Conservation (phyloP, 2,888 invertebrate genomes). For the Ochropacha duplaris region DNA sequence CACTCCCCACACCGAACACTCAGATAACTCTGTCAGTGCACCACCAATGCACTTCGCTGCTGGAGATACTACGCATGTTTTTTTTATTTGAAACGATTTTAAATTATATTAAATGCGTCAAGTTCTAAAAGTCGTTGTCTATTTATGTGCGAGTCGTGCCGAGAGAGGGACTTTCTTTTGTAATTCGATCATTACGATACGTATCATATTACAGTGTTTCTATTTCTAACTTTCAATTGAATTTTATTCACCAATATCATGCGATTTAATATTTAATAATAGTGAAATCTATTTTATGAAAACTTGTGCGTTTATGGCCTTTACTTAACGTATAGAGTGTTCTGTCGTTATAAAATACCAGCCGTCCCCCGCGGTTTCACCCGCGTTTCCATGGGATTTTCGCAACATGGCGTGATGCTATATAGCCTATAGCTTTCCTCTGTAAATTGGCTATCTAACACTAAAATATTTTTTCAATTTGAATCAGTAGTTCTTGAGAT, state of each 20-base stretch:
- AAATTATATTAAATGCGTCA: slow-evolving; percentile 47
- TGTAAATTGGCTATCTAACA: no score
- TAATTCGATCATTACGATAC: slow-evolving; percentile 59
- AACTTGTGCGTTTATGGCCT: background rate
- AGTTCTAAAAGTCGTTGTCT: slow-evolving; percentile 51
- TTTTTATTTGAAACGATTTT: slow-evolving; percentile 54
- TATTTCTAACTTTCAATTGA: slow-evolving; percentile 59
- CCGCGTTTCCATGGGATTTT: no score
- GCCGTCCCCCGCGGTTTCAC: no score
- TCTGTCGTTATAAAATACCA: no score
- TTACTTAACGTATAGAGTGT: background rate
- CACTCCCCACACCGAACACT: slow-evolving; percentile 56
- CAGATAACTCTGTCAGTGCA: slow-evolving; percentile 73
- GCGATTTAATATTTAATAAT: slow-evolving; percentile 5
- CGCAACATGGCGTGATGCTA: no score
- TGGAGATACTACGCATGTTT: slow-evolving; percentile 65
- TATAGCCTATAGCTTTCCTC: no score
- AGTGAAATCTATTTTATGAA: background rate
- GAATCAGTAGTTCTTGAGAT: no score
- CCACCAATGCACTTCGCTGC: slow-evolving; percentile 72
- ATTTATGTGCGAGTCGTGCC: slow-evolving; percentile 50
- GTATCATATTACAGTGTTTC: slow-evolving; percentile 62
- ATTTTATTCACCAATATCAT: slow-evolving; percentile 28
- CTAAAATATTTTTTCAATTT: no score
- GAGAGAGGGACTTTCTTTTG: slow-evolving; percentile 64